Base-by-base conservation (phyloP, 2,797 vertebrate genomes). In the Sardinella longiceps region DNA sequence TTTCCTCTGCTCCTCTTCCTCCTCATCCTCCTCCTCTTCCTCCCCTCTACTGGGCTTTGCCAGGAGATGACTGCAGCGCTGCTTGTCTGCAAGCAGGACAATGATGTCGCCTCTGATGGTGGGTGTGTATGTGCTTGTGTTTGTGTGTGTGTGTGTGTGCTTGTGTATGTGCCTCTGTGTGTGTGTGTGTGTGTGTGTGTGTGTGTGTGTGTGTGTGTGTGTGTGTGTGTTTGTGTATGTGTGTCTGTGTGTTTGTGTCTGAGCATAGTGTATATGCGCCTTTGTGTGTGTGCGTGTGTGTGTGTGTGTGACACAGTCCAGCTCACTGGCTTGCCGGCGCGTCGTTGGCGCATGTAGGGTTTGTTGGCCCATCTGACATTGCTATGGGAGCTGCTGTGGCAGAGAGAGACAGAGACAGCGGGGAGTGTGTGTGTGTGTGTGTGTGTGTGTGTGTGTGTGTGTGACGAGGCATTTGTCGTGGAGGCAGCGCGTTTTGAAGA, bases 21-120 rank as follows among this genome's bases (percentile, higher is more conserved):
- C 58, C n/a, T n/a, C n/a, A n/a, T 66, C 81, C 82, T 81, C 82
- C 60, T 51, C 45, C 56, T 12, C 58, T n/a, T 30, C 74, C 39
- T 86, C 84, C 15, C 33, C 66, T n/a, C n/a, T n/a, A n/a, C n/a
- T 74, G 33, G 14, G 33, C 66, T 74, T 74, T 74, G 51, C 84
- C 83, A 81, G 83, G 89, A 89, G 80, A 80, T 10, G 12, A 83
- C 60, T 23, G 86, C 84, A 85, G 85, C 87, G 70, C 82, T 58
- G 87, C 66, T 39, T 37, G 33, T 74, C 66, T 74, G 66, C 33
- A 39, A 39, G 66, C 66, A 74, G 33, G 66, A 74, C 66, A 74
- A 74, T 39, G 66, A 74, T 74, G 66, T 39, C 9, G 66, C 14
- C 33, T 74, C 33, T 74, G 66, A 74, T 39, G 33, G 33, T 74